phyloP scores from a whole-genome alignment of 2,797 vertebrate species.

The Dendrocincla tyrannina region DNA sequence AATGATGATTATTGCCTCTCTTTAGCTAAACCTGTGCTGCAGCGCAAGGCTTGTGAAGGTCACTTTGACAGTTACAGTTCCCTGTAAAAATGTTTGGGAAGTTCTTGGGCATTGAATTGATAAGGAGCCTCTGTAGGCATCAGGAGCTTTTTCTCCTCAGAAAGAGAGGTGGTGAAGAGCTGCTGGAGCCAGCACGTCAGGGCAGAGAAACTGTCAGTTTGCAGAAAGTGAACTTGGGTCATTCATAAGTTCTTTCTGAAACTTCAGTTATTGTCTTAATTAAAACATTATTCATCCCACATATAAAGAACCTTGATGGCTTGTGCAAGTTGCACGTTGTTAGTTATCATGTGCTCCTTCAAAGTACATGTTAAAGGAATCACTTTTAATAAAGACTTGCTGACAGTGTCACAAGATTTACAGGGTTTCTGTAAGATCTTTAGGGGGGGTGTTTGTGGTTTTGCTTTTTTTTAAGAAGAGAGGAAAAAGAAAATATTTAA shows the following conservation, averaged over 20 bases:
- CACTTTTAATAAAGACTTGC: slow-evolving; percentile 11
- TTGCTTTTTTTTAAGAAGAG: not conserved
- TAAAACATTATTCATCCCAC: not conserved
- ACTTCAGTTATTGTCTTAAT: not conserved
- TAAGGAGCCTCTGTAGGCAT: not conserved
- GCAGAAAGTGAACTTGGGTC: not conserved
- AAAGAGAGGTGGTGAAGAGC: not conserved
- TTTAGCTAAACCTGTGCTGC: slow-evolving; percentile 12
- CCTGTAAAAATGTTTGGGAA: not conserved
- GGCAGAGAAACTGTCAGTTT: not conserved
- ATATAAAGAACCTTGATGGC: not conserved
- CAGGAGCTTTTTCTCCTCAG: not conserved
- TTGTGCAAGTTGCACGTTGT: rapidly evolving
- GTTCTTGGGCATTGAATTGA: not conserved
- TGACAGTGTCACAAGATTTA: slow-evolving; percentile 16
- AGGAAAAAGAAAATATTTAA: not conserved
- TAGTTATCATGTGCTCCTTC: not conserved
- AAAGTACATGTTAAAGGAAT: slow-evolving; percentile 6
- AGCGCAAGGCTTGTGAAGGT: not conserved
- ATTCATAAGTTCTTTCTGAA: not conserved
- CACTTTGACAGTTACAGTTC: not conserved
- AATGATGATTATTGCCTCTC: slow-evolving; percentile 59
- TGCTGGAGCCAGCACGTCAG: rapidly evolving
- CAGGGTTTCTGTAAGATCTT: slow-evolving; percentile 6
- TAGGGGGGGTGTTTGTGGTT: not conserved